Evolutionary conservation across 2,888 invertebrate genomes (phyloP).

Genomic region (Neoaliturus tenellus): DNA sequence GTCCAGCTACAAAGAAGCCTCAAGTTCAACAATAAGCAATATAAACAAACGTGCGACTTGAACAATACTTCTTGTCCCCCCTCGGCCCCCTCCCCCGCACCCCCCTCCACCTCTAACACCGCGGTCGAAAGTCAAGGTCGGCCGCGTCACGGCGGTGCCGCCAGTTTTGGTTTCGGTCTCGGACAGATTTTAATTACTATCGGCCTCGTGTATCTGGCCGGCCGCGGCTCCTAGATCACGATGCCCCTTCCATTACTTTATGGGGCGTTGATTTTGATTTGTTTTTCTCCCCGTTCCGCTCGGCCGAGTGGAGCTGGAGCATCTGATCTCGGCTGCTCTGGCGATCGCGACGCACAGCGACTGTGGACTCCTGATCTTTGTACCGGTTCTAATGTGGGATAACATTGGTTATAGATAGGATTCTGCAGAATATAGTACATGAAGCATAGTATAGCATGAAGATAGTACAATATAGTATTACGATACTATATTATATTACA

Average conservation of each 20-base stretch:
- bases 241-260: constrained; percentile 18
- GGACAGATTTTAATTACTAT: constrained; percentile 50
- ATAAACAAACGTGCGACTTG: constrained; percentile 26
- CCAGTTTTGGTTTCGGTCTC: constrained; percentile 12
- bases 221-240: constrained; percentile 11
- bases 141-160: not conserved
- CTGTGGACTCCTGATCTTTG: no score
- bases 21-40: constrained; percentile 10
- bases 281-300: not conserved
- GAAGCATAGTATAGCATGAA: no score
- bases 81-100: not conserved
- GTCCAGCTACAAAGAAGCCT: constrained; percentile 9
- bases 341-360: no score
- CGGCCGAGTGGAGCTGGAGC: not conserved
- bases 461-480: no score
- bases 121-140: constrained; percentile 35
- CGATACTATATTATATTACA: no score
- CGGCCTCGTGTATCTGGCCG: constrained; percentile 12
- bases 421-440: no score
- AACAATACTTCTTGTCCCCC: constrained; percentile 21
- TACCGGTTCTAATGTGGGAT: no score
- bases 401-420: no score
- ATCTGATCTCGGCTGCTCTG: not conserved
- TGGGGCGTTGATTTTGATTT: constrained; percentile 28
- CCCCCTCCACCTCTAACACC: not conserved